Evolutionary conservation across 2,888 invertebrate species (phyloP).

Genomic region (Abscondita cerata): DNA sequence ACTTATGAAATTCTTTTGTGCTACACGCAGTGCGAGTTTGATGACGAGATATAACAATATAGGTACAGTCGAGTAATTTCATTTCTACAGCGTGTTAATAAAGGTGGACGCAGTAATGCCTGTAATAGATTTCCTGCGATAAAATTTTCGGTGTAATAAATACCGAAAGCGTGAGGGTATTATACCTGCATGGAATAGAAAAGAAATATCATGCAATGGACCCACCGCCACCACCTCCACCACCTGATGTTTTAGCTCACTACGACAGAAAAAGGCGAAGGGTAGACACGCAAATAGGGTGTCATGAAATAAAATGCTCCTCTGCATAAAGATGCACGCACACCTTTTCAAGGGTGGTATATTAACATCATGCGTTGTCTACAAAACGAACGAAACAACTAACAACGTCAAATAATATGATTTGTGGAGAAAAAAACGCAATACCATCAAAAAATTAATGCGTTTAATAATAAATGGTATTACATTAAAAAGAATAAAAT

Average conservation of each 20-base stretch:
- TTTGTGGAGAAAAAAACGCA: not conserved
- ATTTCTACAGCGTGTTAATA: conserved; percentile 17
- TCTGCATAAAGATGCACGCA: conserved; percentile 47
- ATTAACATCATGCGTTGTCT: conserved; percentile 26
- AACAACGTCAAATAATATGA: conserved; percentile 16
- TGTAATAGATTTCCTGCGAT: conserved; percentile 23
- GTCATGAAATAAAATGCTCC: conserved; percentile 47
- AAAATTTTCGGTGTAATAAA: conserved; percentile 21
- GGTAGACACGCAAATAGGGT: conserved; percentile 41
- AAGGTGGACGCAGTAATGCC: conserved; percentile 17
- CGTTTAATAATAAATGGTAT: no score
- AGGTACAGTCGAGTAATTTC: conserved; percentile 3
- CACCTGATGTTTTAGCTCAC: conserved; percentile 45
- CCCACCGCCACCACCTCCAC: conserved; percentile 17
- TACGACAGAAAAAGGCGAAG: conserved; percentile 41
- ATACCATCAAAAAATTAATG: not conserved
- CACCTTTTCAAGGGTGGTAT: conserved; percentile 35
- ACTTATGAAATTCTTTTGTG: no score
- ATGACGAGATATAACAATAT: conserved; percentile 7
- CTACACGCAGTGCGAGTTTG: not conserved
- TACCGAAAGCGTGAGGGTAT: conserved; percentile 17
- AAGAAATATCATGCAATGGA: conserved; percentile 31
- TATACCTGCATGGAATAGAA: conserved; percentile 22
- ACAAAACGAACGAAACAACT: conserved; percentile 20
- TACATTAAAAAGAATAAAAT: no score